Conservation (phyloP, 2,113 vertebrate species). For the Limnothrissa miodon region DNA sequence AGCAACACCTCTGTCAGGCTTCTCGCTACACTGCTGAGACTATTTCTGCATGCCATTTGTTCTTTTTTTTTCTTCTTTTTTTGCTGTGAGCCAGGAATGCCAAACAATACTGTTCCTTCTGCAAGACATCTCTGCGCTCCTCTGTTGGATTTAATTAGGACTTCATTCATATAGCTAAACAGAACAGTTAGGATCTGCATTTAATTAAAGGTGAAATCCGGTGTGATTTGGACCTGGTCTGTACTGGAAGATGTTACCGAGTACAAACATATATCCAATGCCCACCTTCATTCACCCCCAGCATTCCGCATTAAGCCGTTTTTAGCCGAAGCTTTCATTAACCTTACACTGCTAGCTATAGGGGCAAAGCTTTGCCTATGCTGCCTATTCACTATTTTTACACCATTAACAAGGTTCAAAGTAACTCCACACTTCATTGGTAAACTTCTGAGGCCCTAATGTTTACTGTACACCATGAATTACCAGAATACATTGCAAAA, state of each 20-base stretch:
- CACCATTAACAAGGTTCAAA: no score
- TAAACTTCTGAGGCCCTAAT: no score
- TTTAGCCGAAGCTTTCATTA: no score
- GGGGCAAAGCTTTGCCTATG: no score
- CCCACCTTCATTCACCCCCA: no score
- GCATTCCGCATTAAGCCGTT: no score
- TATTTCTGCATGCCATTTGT: slow-evolving; percentile 48
- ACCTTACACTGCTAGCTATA: no score
- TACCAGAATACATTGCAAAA: neutral
- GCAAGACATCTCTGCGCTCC: slow-evolving; percentile 26
- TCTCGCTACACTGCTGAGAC: slow-evolving; percentile 33
- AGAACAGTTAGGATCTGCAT: slow-evolving; percentile 28
- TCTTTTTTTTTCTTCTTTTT: slow-evolving; percentile 37
- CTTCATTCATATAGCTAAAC: slow-evolving; percentile 1
- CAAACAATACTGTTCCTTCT: slow-evolving; percentile 29
- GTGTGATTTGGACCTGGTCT: no score
- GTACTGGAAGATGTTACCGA: no score
- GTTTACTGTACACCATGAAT: neutral
- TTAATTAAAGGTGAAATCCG: slow-evolving; percentile 28
- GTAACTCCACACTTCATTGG: no score
- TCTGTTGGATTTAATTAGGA: slow-evolving; percentile 41
- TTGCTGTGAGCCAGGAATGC: slow-evolving; percentile 26
- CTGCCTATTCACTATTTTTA: no score
- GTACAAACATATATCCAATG: no score
- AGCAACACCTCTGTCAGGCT: slow-evolving; percentile 38